Evolutionary conservation across 1,140 invertebrate species (phyloP).

Genomic region (Panagrolaimus sp.): DNA sequence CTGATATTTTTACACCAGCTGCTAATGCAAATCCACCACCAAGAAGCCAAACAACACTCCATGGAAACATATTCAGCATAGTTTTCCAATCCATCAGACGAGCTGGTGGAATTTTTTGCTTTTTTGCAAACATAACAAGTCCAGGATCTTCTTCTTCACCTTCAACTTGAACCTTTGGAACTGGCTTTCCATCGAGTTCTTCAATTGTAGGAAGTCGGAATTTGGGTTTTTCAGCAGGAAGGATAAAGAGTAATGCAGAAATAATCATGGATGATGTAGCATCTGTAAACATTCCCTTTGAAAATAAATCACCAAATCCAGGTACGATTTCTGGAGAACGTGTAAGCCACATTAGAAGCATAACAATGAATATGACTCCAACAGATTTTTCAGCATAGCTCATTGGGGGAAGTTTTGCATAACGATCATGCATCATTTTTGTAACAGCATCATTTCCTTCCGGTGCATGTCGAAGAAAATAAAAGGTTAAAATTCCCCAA

Average conservation of each 20-base stretch:
- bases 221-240: slow-evolving; percentile 47
- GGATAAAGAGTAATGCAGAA: slow-evolving; percentile 59
- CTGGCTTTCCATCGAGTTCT: slow-evolving; percentile 10
- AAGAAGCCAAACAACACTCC: slow-evolving; percentile 32
- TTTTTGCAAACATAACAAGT: background rate
- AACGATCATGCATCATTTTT: slow-evolving; percentile 28
- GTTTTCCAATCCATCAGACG: slow-evolving; percentile 45
- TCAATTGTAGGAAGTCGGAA: slow-evolving; percentile 11
- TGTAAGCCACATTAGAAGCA: slow-evolving; percentile 80
- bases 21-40: slow-evolving; percentile 39
- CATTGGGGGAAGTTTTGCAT: slow-evolving; percentile 29
- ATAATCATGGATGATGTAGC: slow-evolving; percentile 60
- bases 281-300: slow-evolving; percentile 59
- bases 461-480: slow-evolving; percentile 27
- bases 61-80: slow-evolving; percentile 43
- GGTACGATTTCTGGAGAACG: slow-evolving; percentile 74
- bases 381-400: slow-evolving; percentile 71
- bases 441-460: slow-evolving; percentile 24
- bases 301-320: slow-evolving; percentile 66
- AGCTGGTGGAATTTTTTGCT: slow-evolving; percentile 12
- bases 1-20: slow-evolving; percentile 35
- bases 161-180: background rate
- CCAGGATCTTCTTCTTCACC: background rate
- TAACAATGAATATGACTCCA: slow-evolving; percentile 70
- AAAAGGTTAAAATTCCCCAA: slow-evolving; percentile 64